Percentiles rank a stretch among this genome's conserved stretches.
phyloP scores from a whole-genome alignment of 2,113 vertebrate genomes.

The Proterorhinus semilunaris region DNA sequence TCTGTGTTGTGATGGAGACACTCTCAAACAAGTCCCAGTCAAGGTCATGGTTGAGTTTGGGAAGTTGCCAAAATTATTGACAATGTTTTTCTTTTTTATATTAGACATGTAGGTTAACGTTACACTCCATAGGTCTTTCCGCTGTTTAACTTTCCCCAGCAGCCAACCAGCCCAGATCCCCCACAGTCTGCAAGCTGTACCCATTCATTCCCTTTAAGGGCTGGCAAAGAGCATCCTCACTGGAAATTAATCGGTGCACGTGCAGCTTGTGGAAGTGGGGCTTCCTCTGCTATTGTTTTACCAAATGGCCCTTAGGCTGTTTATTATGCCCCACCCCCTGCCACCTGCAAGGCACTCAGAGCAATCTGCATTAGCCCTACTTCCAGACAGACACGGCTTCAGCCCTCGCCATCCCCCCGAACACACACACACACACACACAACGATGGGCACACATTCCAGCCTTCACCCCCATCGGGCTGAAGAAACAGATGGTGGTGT shows the following conservation, averaged over 20 bases:
- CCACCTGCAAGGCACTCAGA: slow-evolving; percentile 37
- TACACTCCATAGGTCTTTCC: slow-evolving; percentile 34
- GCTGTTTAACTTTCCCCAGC: slow-evolving; percentile 36
- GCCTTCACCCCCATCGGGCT: slow-evolving; percentile 46
- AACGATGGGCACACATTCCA: slow-evolving; percentile 7
- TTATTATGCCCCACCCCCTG: slow-evolving; percentile 35
- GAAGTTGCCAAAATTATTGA: not conserved
- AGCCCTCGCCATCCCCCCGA: slow-evolving; percentile 28
- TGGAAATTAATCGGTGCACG: slow-evolving; percentile 63
- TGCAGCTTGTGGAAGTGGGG: slow-evolving; percentile 61
- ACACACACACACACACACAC: slow-evolving; percentile 22
- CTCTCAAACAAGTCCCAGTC: slow-evolving; percentile 14
- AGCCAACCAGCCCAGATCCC: slow-evolving; percentile 47
- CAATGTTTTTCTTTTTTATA: not conserved
- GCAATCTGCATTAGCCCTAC: slow-evolving; percentile 10
- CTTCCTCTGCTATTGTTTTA: slow-evolving; percentile 66
- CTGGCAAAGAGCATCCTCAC: slow-evolving; percentile 60
- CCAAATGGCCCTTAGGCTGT: slow-evolving; percentile 59
- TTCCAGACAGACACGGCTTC: slow-evolving; percentile 30
- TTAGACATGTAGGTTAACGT: slow-evolving; percentile 15
- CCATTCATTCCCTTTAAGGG: slow-evolving; percentile 56
- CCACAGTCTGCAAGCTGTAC: slow-evolving; percentile 63
- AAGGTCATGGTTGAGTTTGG: slow-evolving; percentile 38
- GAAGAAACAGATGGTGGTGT: slow-evolving; percentile 74
- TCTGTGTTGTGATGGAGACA: slow-evolving; percentile 13